A percentile compares a stretch with the other conserved stretches of the same genome.
phyloP scores from a whole-genome alignment of 2,888 invertebrate species.

The Tachystola acroxantha region DNA sequence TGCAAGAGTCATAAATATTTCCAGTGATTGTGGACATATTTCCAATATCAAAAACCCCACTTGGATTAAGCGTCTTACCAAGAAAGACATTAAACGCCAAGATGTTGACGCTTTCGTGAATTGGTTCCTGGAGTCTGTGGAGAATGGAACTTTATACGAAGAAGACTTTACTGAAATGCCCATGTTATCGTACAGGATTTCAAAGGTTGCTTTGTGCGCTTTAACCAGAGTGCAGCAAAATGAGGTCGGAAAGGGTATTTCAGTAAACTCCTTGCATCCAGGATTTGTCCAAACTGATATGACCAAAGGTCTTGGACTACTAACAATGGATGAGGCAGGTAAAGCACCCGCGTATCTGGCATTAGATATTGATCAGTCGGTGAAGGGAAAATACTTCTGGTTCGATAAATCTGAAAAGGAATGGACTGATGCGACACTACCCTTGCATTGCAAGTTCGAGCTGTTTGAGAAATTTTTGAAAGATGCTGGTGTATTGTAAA shows the following conservation, averaged over 20 bases:
- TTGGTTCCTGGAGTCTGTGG: slow-evolving; percentile 28
- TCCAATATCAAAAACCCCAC: slow-evolving; percentile 22
- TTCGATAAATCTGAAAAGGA: slow-evolving; percentile 24
- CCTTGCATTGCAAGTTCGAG: slow-evolving; percentile 11
- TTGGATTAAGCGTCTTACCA: slow-evolving; percentile 25
- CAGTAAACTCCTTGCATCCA: slow-evolving; percentile 28
- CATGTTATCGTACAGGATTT: slow-evolving; percentile 22
- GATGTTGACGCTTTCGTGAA: slow-evolving; percentile 25
- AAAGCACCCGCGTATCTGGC: slow-evolving; percentile 23
- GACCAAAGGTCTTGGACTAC: slow-evolving; percentile 19
- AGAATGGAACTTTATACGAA: slow-evolving; percentile 18
- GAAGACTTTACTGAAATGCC: slow-evolving; percentile 20
- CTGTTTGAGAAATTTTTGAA: slow-evolving; percentile 11
- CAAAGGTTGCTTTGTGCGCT: slow-evolving; percentile 26
- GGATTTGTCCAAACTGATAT: slow-evolving; percentile 29
- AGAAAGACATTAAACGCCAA: slow-evolving; percentile 16
- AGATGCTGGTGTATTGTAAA: slow-evolving; percentile 1
- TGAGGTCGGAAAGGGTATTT: slow-evolving; percentile 22
- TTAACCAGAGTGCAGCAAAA: slow-evolving; percentile 25
- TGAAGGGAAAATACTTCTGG: slow-evolving; percentile 28
- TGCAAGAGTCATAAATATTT: slow-evolving; percentile 27
- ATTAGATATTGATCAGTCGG: slow-evolving; percentile 23
- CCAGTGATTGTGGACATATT: slow-evolving; percentile 28
- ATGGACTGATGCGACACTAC: slow-evolving; percentile 17
- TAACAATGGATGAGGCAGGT: slow-evolving; percentile 19